A percentile compares a stretch with the other conserved stretches of the same genome.
Conservation (phyloP, 2,113 vertebrate genomes). For the Mesembrinibis cayennensis region DNA sequence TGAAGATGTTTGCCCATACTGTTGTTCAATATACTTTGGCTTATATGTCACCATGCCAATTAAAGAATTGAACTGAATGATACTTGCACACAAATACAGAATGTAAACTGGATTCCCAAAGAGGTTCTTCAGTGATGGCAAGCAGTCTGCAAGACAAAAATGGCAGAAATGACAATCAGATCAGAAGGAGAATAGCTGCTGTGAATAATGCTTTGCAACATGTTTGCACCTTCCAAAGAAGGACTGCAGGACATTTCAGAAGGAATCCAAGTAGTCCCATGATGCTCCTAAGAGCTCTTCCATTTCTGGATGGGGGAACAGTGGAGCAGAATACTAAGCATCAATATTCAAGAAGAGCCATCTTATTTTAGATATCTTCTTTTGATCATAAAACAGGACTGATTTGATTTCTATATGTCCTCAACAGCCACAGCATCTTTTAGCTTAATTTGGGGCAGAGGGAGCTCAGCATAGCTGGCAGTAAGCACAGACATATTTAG, state of each 20-base stretch:
- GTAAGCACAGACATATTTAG: not conserved
- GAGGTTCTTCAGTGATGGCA: conserved; percentile 86
- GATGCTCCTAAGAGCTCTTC: not conserved
- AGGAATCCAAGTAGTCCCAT: not conserved
- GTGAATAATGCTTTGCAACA: not conserved
- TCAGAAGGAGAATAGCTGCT: not conserved
- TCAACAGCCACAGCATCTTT: not conserved
- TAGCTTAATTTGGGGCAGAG: not conserved
- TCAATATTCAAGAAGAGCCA: not conserved
- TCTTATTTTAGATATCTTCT: not conserved
- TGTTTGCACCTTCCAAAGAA: not conserved
- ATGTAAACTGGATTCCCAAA: conserved; percentile 87
- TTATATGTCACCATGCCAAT: conserved; percentile 97
- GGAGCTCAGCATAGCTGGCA: not conserved
- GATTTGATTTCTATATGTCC: not conserved
- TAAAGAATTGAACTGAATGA: conserved; percentile 90
- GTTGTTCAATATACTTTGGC: conserved; percentile 94
- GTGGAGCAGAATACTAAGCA: not conserved
- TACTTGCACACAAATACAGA: conserved; percentile 84
- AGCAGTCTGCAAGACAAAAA: conserved; percentile 82
- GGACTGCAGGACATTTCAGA: not conserved
- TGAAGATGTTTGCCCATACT: conserved; percentile 89
- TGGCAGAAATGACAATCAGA: not conserved
- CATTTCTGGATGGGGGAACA: not conserved
- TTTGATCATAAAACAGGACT: not conserved